Evolutionary conservation across 2,797 vertebrate genomes (phyloP).

Genomic region (Acanthurus tractus): DNA sequence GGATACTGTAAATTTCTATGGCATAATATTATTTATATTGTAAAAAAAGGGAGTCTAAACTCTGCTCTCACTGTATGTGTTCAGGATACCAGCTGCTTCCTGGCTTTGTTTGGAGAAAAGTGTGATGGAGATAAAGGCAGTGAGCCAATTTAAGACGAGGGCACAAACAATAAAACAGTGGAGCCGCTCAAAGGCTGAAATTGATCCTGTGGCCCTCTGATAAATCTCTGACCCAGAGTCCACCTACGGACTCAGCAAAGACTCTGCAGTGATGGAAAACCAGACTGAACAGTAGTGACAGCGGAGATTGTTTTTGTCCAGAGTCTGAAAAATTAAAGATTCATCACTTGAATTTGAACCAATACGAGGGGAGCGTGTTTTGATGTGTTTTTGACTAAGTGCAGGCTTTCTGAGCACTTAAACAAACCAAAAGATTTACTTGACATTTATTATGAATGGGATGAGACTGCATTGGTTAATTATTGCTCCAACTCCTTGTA

Average conservation of each 20-base stretch:
- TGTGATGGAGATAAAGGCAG: constrained; percentile 16
- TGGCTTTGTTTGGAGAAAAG: constrained; percentile 13
- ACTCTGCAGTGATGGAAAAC: constrained; percentile 52
- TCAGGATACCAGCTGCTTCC: neutral
- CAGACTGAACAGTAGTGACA: constrained; percentile 46
- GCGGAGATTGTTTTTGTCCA: constrained; percentile 24
- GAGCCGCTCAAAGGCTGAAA: constrained; percentile 51
- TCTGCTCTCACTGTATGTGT: neutral
- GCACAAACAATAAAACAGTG: constrained; percentile 44
- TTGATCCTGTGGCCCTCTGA: constrained; percentile 56
- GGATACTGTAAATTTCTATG: neutral
- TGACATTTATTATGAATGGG: constrained; percentile 55
- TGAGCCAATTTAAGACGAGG: neutral
- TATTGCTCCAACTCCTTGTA: neutral
- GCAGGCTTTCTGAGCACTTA: constrained; percentile 30
- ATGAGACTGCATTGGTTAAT: constrained; percentile 20
- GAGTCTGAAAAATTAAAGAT: constrained; percentile 54
- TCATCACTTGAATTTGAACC: constrained; percentile 42
- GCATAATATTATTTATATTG: neutral
- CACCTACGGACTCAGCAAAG: constrained; percentile 51
- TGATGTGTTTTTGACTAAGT: constrained; percentile 34
- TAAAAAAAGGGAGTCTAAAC: neutral
- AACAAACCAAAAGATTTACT: constrained; percentile 31
- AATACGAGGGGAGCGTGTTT: constrained; percentile 21
- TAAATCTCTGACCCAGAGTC: constrained; percentile 64